phyloP scores from a whole-genome alignment of 2,113 vertebrate species.

The Cebidichthys violaceus region DNA sequence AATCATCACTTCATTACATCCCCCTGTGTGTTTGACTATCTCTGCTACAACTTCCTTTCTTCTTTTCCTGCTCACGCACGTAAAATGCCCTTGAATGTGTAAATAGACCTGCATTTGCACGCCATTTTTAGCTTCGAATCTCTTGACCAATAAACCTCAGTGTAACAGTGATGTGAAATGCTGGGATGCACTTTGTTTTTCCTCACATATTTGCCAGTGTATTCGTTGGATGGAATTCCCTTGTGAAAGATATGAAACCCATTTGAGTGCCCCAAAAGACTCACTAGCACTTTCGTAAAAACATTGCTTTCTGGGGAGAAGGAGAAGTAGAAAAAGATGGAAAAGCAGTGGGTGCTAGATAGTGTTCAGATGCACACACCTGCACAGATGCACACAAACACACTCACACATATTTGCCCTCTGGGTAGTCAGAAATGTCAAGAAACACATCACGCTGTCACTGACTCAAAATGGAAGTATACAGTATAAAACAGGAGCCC shows the following conservation, averaged over 20 bases:
- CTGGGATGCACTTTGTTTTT: conserved; percentile 13
- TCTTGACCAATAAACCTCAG: background rate
- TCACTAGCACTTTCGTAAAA: conserved; percentile 17
- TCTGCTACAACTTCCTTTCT: background rate
- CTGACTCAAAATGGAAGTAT: conserved; percentile 58
- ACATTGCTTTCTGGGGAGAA: conserved; percentile 33
- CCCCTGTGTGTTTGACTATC: conserved; percentile 17
- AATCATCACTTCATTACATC: conserved; percentile 68
- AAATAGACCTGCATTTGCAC: background rate
- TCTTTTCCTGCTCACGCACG: background rate
- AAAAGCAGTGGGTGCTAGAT: conserved; percentile 51
- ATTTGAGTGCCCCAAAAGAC: conserved; percentile 24
- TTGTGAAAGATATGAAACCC: conserved; percentile 46
- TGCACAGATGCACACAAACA: background rate
- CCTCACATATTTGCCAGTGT: conserved; percentile 12
- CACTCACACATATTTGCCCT: conserved; percentile 32
- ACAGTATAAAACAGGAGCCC: conserved; percentile 45
- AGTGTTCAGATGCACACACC: conserved; percentile 15
- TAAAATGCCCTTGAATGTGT: background rate
- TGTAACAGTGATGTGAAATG: conserved; percentile 4
- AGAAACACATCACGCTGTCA: conserved; percentile 62
- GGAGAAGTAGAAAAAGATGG: conserved; percentile 43
- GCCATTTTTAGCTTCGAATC: background rate
- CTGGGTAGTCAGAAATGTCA: conserved; percentile 65
- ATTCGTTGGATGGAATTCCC: conserved; percentile 15